Conservation (phyloP, 1,140 invertebrate genomes). For the Pogonomyrmex barbatus region DNA sequence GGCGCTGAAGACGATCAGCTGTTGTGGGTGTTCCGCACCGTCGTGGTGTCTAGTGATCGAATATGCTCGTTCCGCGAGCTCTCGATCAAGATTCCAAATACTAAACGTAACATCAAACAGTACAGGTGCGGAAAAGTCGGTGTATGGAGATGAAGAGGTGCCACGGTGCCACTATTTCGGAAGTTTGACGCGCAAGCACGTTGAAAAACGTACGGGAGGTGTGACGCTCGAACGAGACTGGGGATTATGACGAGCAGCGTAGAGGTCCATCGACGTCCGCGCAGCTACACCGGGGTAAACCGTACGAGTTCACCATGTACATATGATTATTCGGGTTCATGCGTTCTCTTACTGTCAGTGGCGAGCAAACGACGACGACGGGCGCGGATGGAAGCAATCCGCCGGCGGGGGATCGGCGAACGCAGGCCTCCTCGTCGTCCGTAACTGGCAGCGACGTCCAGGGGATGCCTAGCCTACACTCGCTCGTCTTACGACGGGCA, state of each 20-base stretch:
- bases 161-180: neutral
- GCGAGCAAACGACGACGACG: constrained; percentile 53
- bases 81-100: too few species aligned
- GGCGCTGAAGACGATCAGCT: constrained; percentile 33
- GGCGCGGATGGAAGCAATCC: constrained; percentile 34
- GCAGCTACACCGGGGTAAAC: constrained; percentile 1
- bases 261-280: constrained; percentile 25
- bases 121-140: neutral
- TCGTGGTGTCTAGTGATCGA: neutral
- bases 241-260: constrained; percentile 57
- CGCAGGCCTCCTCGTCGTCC: constrained; percentile 51
- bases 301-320: constrained; percentile 24
- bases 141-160: neutral
- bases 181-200: neutral
- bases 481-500: constrained; percentile 86
- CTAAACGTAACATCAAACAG: neutral
- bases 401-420: constrained; percentile 11
- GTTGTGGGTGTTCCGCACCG: constrained; percentile 29
- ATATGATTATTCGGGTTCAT: constrained; percentile 52
- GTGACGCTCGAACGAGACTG: constrained; percentile 15
- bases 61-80: neutral
- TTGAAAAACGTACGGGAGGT: constrained; percentile 23
- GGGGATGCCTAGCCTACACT: constrained; percentile 86
- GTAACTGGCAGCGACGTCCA: constrained; percentile 75
- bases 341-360: constrained; percentile 53